A percentile compares a stretch with the other conserved stretches of the same genome.
Conservation (phyloP, 2,888 invertebrate species). For the Lordiphosa andalusiaca region DNA sequence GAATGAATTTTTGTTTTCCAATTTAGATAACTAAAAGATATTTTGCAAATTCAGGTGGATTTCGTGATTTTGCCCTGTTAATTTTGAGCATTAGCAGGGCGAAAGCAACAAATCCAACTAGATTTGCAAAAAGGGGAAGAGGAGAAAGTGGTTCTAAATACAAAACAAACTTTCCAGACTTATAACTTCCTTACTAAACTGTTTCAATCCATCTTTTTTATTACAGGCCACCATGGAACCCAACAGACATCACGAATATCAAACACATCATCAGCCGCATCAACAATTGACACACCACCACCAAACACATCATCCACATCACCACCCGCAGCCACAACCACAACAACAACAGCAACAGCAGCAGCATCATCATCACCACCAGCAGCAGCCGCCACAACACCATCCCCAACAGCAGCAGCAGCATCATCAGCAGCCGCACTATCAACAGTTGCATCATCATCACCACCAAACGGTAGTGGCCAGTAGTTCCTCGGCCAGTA, state of each 20-base stretch:
- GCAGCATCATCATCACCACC: constrained; percentile 26
- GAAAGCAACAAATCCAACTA: too few relatives aligned
- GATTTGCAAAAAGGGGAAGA: too few relatives aligned
- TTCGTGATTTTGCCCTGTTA: too few relatives aligned
- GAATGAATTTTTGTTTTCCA: too few relatives aligned
- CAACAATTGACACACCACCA: constrained; percentile 30
- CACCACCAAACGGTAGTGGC: constrained; percentile 19
- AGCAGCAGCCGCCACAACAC: constrained; percentile 35
- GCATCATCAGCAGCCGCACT: constrained; percentile 37
- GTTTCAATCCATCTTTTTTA: not conserved
- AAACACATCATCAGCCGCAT: constrained; percentile 58
- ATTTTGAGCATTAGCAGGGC: too few relatives aligned
- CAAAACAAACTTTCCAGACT: too few relatives aligned
- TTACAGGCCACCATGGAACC: constrained; percentile 66
- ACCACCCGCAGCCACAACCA: constrained; percentile 27
- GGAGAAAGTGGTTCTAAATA: too few relatives aligned
- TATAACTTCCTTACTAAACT: too few relatives aligned
- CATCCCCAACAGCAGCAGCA: constrained; percentile 26
- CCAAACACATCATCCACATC: constrained; percentile 34
- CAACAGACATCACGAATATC: constrained; percentile 74
- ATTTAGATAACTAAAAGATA: too few relatives aligned
- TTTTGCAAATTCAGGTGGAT: too few relatives aligned
- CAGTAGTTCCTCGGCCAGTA: constrained; percentile 28
- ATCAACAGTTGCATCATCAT: constrained; percentile 31
- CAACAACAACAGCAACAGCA: constrained; percentile 30